Base-by-base conservation (phyloP, 2,113 vertebrate genomes). In the Zosterops lateralis region DNA sequence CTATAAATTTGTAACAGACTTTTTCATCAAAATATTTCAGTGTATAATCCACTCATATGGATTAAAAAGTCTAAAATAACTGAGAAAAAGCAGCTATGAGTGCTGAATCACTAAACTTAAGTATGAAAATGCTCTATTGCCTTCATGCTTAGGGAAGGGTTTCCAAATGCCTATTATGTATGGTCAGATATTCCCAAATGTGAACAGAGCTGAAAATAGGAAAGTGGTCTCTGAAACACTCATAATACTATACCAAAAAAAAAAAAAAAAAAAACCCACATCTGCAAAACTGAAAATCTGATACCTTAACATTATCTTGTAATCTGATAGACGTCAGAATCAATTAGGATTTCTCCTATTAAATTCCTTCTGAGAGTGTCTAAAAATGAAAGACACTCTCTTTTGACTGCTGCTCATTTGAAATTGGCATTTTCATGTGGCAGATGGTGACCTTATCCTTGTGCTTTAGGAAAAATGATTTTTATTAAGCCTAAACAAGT, bases 401-500 rank as follows among this genome's bases (percentile, higher is more conserved):
- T 96, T 93, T 88, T 89, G 92, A 92, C 74, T 96, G 93, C 87
- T 98, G 97, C 95, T 97, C 96, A 97, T 97, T 97, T 98, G 95
- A 97, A 97, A 98, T 75, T 97, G 96, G 97, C 96, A 97, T 98
- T 98, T 98, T 97, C 97, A 93, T 95, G 97, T 98, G 97, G 97
- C 98, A 99, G 98, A 99, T 99, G 98, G 98, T 97, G 97, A 98
- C 97, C 98, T 98, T 97, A 98, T 98, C 97, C 74, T 86, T 92
- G 91, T 89, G 94, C 90, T 97, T 98, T 97, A 98, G 97, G 97
- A 98, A 98, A 98, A 98, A 98, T 98, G 93, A 98, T 98, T 98
- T 99, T 99, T 98, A 99, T 99, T 98, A 98, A 98, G 98, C 97
- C 97, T 98, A 98, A 98, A 98, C 97, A 98, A 98, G 98, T 97